Conservation (phyloP, 2,888 invertebrate species). For the Troilus luridus region DNA sequence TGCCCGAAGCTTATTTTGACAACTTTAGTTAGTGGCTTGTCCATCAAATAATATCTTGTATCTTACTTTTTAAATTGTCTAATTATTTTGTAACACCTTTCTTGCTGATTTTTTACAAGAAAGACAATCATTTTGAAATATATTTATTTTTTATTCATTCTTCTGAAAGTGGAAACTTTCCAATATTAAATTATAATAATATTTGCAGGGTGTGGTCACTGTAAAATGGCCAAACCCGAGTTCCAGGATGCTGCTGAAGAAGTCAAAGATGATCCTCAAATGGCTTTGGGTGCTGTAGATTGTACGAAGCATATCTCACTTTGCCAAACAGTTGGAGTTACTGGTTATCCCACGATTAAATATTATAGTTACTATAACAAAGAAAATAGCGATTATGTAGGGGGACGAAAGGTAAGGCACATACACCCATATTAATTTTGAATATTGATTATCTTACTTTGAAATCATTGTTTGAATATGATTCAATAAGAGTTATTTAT, state of each 20-base stretch:
- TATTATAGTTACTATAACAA: conserved; percentile 89
- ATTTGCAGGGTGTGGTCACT: conserved; percentile 88
- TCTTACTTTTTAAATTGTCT: too few species aligned
- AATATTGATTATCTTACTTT: too few species aligned
- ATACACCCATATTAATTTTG: neutral
- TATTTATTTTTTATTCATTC: neutral
- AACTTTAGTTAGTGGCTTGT: too few species aligned
- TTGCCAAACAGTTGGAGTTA: conserved; percentile 80
- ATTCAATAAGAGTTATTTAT: too few species aligned
- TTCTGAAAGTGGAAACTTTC: neutral
- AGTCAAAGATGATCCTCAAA: conserved; percentile 83
- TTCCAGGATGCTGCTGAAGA: conserved; percentile 81
- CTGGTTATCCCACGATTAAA: conserved; percentile 88
- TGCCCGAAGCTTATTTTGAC: too few species aligned
- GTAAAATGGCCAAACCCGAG: conserved; percentile 89
- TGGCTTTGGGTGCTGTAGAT: conserved; percentile 87
- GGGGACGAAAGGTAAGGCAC: conserved; percentile 63
- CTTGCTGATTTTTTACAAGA: too few species aligned
- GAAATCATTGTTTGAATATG: too few species aligned
- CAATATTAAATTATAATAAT: neutral
- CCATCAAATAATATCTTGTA: too few species aligned
- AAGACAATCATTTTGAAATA: too few species aligned
- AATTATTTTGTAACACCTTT: too few species aligned
- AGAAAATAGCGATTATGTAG: conserved; percentile 76
- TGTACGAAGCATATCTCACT: conserved; percentile 78